These are phyloP conservation scores for Empidonax traillii DNA, from an alignment of 2,113 vertebrate species.

Conservation along the genomic window DNA sequence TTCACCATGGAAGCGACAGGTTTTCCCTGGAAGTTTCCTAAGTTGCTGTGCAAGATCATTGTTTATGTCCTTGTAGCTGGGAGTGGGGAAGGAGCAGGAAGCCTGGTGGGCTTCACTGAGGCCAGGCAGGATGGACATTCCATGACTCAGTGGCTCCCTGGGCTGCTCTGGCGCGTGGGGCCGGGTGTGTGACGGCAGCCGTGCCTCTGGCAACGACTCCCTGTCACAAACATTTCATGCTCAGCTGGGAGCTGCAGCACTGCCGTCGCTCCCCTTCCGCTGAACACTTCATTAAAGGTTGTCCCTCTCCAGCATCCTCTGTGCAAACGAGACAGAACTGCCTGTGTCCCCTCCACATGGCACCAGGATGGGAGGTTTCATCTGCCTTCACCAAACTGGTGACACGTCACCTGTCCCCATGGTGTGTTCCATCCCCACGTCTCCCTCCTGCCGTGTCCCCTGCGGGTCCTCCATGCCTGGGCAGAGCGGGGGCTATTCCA, in stretches of 20 bases:
- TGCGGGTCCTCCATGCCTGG: neutral
- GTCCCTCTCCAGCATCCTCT: neutral
- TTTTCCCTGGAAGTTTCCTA: neutral
- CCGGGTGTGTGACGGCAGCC: accelerated
- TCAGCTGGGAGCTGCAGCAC: neutral
- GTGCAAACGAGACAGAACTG: accelerated
- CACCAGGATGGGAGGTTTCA: neutral
- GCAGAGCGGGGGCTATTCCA: neutral
- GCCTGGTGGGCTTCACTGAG: neutral
- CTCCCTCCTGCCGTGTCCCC: neutral
- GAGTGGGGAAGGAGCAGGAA: neutral
- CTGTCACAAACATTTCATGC: neutral
- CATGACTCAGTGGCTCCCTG: accelerated
- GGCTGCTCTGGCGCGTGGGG: accelerated
- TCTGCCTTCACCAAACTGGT: neutral
- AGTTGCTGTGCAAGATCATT: neutral
- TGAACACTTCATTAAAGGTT: neutral
- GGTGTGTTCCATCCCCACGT: neutral
- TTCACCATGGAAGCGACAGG: neutral
- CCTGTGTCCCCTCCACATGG: neutral
- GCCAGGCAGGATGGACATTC: accelerated
- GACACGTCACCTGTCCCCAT: neutral
- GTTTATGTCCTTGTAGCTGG: neutral
- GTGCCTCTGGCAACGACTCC: neutral
- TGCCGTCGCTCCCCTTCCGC: accelerated